These are phyloP conservation scores for Nothoprocta perdicaria DNA, from an alignment of 2,113 vertebrate species.

Conservation along the genomic window DNA sequence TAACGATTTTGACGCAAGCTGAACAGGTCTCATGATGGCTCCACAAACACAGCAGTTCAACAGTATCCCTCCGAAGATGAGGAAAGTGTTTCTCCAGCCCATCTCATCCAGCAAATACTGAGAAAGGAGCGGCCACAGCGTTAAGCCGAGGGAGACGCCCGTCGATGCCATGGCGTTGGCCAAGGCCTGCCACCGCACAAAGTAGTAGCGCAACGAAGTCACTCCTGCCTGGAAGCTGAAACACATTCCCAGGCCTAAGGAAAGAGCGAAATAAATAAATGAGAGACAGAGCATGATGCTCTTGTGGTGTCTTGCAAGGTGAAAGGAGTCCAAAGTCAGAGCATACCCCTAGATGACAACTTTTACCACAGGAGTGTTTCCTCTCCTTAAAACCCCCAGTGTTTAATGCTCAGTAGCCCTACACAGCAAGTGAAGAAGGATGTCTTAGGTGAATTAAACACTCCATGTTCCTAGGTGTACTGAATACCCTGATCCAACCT, in stretches of 20 bases:
- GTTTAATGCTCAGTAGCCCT: not conserved
- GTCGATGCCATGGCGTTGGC: conserved; percentile 90
- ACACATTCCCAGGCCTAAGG: conserved; percentile 90
- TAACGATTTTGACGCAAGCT: not conserved
- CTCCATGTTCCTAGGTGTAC: not conserved
- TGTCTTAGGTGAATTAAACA: not conserved
- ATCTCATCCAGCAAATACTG: conserved; percentile 84
- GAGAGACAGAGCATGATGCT: accelerated
- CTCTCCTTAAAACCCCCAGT: not conserved
- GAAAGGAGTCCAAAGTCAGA: not conserved
- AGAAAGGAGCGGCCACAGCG: conserved; percentile 84
- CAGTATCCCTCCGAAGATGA: conserved; percentile 87
- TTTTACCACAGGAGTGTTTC: not conserved
- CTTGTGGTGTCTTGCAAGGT: not conserved
- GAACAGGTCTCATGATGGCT: conserved; percentile 89
- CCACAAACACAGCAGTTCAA: conserved; percentile 92
- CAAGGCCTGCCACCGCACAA: conserved; percentile 81
- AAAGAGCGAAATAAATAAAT: not conserved
- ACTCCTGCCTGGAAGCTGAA: conserved; percentile 92
- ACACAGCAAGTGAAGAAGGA: not conserved
- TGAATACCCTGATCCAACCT: not conserved
- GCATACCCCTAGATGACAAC: not conserved
- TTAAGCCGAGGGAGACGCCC: conserved; percentile 88
- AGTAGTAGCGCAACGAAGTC: conserved; percentile 90
- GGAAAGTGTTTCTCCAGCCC: conserved; percentile 93